These are phyloP conservation scores for Heliconius erato DNA, from an alignment of 2,888 invertebrate genomes.

Conservation along the genomic window DNA sequence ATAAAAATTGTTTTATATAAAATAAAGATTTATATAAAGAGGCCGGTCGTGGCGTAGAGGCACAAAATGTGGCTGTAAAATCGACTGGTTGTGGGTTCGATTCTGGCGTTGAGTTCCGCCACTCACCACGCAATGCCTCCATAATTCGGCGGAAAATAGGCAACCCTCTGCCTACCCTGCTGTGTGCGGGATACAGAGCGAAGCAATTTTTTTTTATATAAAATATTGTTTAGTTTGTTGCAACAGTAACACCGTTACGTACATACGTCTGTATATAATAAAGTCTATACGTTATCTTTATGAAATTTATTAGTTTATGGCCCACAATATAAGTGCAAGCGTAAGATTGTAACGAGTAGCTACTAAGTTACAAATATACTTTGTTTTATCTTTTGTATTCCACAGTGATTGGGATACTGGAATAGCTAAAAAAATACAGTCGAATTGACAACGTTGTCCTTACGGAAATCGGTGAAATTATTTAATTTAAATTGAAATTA, in stretches of 20 bases:
- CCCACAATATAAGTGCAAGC: constrained; percentile 12
- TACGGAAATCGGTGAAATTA: too few species aligned
- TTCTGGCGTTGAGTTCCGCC: too few species aligned
- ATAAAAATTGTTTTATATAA: background rate
- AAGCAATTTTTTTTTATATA: background rate
- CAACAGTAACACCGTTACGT: background rate
- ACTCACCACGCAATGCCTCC: too few species aligned
- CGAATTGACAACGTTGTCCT: too few species aligned
- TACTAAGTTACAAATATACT: constrained; percentile 29
- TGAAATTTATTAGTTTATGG: constrained; percentile 26
- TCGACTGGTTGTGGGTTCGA: too few species aligned
- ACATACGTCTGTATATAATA: background rate
- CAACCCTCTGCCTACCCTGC: too few species aligned
- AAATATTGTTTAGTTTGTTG: background rate
- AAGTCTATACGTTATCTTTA: constrained; percentile 5
- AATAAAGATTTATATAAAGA: background rate
- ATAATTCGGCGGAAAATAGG: too few species aligned
- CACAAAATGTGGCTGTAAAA: too few species aligned
- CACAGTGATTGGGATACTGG: background rate
- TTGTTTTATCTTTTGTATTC: constrained; percentile 6
- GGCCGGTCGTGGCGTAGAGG: too few species aligned
- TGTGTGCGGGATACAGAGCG: too few species aligned
- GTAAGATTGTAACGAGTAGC: constrained; percentile 25
- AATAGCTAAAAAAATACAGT: background rate
- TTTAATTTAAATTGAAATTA: too few species aligned